A percentile compares a stretch with the other conserved stretches of the same genome.
Evolutionary conservation across 2,797 vertebrate genomes (phyloP).

Genomic region (Zalophus californianus): DNA sequence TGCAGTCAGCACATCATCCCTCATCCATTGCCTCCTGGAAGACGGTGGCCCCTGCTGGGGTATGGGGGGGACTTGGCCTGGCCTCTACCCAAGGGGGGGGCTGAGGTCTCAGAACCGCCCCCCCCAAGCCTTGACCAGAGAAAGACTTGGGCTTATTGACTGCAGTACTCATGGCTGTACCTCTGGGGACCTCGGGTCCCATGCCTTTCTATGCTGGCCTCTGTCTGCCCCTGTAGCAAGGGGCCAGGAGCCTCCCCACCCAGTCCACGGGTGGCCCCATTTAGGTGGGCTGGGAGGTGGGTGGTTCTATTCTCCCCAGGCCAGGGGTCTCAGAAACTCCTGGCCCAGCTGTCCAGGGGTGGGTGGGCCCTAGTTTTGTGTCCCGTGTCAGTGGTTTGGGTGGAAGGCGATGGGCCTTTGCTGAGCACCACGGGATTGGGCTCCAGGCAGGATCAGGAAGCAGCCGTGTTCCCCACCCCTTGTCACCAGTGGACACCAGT

Average conservation of each 20-base stretch:
- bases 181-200: background rate
- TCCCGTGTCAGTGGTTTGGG: too few relatives aligned
- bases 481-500: too few relatives aligned
- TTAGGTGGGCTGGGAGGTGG: too few relatives aligned
- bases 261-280: accelerated
- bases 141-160: background rate
- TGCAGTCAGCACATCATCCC: background rate
- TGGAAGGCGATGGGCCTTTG: background rate
- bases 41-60: background rate
- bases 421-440: background rate
- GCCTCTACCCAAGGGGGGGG: background rate
- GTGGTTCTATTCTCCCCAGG: too few relatives aligned
- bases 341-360: background rate
- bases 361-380: accelerated
- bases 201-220: background rate
- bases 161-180: accelerated
- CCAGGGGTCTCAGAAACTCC: background rate
- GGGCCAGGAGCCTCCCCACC: accelerated
- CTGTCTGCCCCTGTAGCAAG: background rate
- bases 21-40: background rate
- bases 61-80: background rate
- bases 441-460: background rate
- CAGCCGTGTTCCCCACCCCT: background rate
- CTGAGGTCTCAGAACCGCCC: background rate
- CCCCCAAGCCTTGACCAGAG: background rate